Evolutionary conservation across 2,797 vertebrate species (phyloP), one percentile per base, ranked within the genome.

Genomic region (Melanotaenia nigrans): DNA sequence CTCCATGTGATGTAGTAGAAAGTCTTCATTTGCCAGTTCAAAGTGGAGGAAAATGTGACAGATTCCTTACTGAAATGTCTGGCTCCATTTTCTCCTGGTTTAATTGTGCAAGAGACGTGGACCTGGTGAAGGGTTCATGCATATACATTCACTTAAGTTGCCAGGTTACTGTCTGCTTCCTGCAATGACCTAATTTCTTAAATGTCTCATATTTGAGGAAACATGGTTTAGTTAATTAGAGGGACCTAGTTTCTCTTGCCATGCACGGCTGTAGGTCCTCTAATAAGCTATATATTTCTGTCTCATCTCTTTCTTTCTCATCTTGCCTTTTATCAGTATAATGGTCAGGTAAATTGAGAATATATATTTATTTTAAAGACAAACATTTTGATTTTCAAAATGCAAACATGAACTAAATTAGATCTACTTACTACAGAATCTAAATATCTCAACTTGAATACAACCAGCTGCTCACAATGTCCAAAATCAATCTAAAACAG

Each of bases 171-270:
- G 49, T 30, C 11, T 47, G 42, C 63, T 67, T 25, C 71, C 45
- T 38, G 60, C 49, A 36, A 5, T 49, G 64, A 74, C 59, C 64
- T 70, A 25, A 65, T 62, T 77, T 76, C 9, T 61, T 35, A 28
- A 59, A 71, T 32, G 57, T 66, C 51, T 55, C 24, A 12, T 60
- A 49, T 24, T 12, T 49, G 49, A 68, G 45, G n/a, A 64, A 77
- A 65, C 18, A 55, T 65, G 62, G 51, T 35, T 49, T 11, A 20
- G 36, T 30, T 57, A 65, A 70, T 75, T 45, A 24, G 0, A 81
- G 65, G 60, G 63, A 58, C 0, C 8, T 40, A 0, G 11, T 63
- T 78, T 69, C 32, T 51, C 22, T 32, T 36, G 32, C 32, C 14
- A 22, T 22, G 30, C 32, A 40, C 22, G 8, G 20, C 54, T 45